Evolutionary conservation across 2,113 vertebrate genomes (phyloP).

Genomic region (Tragelaphus buxtoni): DNA sequence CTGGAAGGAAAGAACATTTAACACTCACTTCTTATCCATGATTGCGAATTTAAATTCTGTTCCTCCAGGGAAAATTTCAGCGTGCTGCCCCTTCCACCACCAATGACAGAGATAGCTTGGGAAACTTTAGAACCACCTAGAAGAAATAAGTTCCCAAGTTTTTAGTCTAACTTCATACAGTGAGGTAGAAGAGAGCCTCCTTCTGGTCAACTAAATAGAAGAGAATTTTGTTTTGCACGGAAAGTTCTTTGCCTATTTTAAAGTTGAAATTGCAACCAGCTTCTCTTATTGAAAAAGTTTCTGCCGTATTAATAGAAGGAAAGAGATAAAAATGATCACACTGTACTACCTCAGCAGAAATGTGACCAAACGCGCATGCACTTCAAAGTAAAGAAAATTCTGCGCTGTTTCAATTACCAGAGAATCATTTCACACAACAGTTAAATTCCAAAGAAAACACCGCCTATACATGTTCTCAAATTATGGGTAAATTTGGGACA

Average conservation of each 20-base stretch:
- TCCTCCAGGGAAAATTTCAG: neutral
- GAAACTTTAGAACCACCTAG: neutral
- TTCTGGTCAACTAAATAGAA: conserved; percentile 58
- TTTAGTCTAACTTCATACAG: conserved; percentile 17
- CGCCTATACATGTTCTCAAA: neutral
- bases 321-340: neutral
- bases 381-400: neutral
- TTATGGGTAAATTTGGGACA: neutral
- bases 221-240: neutral
- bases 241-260: neutral
- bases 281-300: neutral
- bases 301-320: neutral
- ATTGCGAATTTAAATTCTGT: neutral
- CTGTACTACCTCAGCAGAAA: neutral
- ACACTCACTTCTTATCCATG: neutral
- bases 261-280: neutral
- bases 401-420: neutral
- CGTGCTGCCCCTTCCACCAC: neutral
- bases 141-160: neutral
- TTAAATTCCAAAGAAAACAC: conserved; percentile 21
- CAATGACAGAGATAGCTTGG: neutral
- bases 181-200: conserved; percentile 69
- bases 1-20: neutral
- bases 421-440: neutral
- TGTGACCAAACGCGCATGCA: neutral